Conservation (phyloP, 2,113 vertebrate genomes). For the Circaetus cinerascens region DNA sequence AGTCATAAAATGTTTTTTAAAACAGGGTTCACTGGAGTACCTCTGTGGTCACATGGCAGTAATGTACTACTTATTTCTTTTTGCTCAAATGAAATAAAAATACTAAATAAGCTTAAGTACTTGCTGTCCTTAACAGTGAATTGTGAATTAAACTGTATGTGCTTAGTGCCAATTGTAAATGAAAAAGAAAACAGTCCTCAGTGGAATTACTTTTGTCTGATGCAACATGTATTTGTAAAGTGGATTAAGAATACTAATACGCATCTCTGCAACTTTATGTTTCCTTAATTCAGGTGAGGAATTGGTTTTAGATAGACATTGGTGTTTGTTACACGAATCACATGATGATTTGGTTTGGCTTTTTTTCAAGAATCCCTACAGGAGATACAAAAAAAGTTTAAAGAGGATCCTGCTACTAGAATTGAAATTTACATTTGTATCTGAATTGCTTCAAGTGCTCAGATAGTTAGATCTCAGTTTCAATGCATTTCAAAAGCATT, state of each 20-base stretch:
- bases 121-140: background rate
- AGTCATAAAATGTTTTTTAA: background rate
- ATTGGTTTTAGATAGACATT: background rate
- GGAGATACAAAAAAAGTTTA: background rate
- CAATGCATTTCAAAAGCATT: background rate
- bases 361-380: fast-evolving
- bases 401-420: fast-evolving
- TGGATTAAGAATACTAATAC: background rate
- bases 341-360: fast-evolving
- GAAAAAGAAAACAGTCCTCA: background rate
- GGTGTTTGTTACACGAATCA: background rate
- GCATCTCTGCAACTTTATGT: background rate
- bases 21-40: background rate
- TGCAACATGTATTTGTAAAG: background rate
- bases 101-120: background rate
- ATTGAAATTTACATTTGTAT: background rate
- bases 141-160: background rate
- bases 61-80: background rate
- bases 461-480: background rate
- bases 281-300: background rate
- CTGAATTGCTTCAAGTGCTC: background rate
- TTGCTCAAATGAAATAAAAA: background rate
- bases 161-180: background rate
- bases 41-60: background rate
- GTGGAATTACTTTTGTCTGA: background rate